phyloP scores from a whole-genome alignment of 2,888 invertebrate genomes.

The Pycnomerus fuliginosus region DNA sequence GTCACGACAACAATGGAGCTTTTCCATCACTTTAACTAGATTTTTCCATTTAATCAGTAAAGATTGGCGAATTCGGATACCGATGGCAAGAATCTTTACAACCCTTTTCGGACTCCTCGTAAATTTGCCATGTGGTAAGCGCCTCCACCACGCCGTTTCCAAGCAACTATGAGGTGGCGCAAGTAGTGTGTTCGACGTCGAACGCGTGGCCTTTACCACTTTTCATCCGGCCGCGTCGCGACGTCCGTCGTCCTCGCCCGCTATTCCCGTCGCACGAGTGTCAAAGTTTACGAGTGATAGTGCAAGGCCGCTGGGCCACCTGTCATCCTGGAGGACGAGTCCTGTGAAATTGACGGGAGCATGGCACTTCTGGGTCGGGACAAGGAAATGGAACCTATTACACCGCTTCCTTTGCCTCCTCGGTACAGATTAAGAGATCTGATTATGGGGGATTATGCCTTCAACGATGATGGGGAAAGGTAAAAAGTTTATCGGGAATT shows the following conservation, averaged over 20 bases:
- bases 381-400: slow-evolving; percentile 44
- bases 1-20: neutral
- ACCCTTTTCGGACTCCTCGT: too few species aligned
- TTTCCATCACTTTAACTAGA: neutral
- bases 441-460: slow-evolving; percentile 73
- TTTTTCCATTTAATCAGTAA: slow-evolving; percentile 5
- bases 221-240: slow-evolving; percentile 27
- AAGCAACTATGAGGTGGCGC: slow-evolving; percentile 24
- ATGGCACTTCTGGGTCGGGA: slow-evolving; percentile 46
- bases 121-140: slow-evolving; percentile 26
- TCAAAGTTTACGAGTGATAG: slow-evolving; percentile 16
- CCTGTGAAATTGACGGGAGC: slow-evolving; percentile 39
- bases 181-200: slow-evolving; percentile 25
- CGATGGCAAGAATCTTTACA: too few species aligned
- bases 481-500: slow-evolving; percentile 44
- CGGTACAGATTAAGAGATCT: slow-evolving; percentile 75
- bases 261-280: neutral
- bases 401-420: slow-evolving; percentile 60
- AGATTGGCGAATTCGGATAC: slow-evolving; percentile 7
- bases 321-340: slow-evolving; percentile 42
- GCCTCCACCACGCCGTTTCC: slow-evolving; percentile 23
- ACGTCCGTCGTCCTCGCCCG: slow-evolving; percentile 14
- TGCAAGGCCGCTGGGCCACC: slow-evolving; percentile 23
- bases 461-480: slow-evolving; percentile 79
- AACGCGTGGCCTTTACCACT: slow-evolving; percentile 28